phyloP scores from a whole-genome alignment of 1,140 invertebrate genomes.

The Panagrolaimus sp. region DNA sequence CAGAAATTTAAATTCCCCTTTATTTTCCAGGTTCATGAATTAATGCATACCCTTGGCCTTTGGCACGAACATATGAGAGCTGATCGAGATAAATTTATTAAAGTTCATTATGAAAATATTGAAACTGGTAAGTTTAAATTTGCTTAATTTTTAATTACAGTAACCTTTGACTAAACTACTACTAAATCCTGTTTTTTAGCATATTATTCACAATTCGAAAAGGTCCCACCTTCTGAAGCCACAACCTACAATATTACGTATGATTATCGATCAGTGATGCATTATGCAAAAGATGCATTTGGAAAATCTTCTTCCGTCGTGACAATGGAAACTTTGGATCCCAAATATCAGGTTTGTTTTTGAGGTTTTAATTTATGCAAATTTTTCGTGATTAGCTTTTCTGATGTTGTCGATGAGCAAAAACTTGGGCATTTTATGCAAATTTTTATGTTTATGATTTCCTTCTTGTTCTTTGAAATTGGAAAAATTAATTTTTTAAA shows the following conservation, averaged over 20 bases:
- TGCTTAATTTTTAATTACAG: background rate
- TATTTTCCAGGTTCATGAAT: slow-evolving; percentile 19
- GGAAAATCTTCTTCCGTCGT: slow-evolving; percentile 26
- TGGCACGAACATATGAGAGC: slow-evolving; percentile 44
- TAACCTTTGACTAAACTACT: background rate
- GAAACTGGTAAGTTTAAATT: slow-evolving; percentile 30
- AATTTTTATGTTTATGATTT: too few species aligned
- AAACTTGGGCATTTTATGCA: too few species aligned
- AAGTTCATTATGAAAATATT: slow-evolving; percentile 55
- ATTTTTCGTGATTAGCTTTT: background rate
- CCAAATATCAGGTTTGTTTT: background rate
- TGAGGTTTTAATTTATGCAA: background rate
- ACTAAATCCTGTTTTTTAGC: slow-evolving; percentile 34
- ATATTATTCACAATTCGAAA: slow-evolving; percentile 52
- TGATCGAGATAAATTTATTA: slow-evolving; percentile 55
- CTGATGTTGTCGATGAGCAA: too few species aligned
- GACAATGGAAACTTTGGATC: slow-evolving; percentile 19
- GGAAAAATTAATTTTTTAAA: too few species aligned
- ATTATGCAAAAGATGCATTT: slow-evolving; percentile 52
- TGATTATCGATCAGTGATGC: slow-evolving; percentile 55
- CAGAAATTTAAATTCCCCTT: slow-evolving; percentile 14
- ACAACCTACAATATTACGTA: slow-evolving; percentile 51
- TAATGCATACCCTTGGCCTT: slow-evolving; percentile 36
- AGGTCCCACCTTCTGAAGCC: slow-evolving; percentile 41
- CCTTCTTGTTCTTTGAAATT: too few species aligned